Evolutionary conservation across 1,140 invertebrate species (phyloP).

Genomic region (Chrysomallon squamiferum): DNA sequence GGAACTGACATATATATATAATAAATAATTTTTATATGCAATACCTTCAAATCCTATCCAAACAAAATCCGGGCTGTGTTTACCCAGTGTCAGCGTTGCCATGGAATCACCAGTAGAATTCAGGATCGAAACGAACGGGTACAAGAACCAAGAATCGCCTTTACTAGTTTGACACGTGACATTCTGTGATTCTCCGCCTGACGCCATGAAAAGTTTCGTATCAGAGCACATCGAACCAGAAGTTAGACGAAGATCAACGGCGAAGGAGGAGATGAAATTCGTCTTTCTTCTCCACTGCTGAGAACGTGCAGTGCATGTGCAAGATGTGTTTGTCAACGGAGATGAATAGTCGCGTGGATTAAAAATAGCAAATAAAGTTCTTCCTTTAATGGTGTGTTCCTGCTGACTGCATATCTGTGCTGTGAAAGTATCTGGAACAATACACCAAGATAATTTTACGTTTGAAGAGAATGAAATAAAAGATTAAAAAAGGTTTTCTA

Average conservation of each 20-base stretch:
- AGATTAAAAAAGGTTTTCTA: no score
- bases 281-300: neutral
- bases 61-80: neutral
- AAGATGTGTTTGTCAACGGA: neutral
- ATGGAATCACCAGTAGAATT: conserved; percentile 2
- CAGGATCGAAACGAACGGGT: conserved; percentile 8
- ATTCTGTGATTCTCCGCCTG: neutral
- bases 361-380: conserved; percentile 6
- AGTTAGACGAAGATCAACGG: conserved; percentile 2
- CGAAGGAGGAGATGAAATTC: neutral
- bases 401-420: conserved; percentile 2
- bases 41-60: conserved; percentile 10
- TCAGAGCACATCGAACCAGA: neutral
- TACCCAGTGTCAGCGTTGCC: neutral
- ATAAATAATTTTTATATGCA: no score
- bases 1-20: no score
- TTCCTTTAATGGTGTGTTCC: neutral
- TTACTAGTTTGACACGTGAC: neutral
- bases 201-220: neutral
- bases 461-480: no score
- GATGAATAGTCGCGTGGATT: neutral
- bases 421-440: conserved; percentile 6
- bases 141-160: conserved; percentile 1
- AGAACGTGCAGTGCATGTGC: conserved; percentile 3
- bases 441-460: neutral